Evolutionary conservation across 2,797 vertebrate species (phyloP), one percentile per base, ranked within the genome.

Genomic region (Rhincodon typus): DNA sequence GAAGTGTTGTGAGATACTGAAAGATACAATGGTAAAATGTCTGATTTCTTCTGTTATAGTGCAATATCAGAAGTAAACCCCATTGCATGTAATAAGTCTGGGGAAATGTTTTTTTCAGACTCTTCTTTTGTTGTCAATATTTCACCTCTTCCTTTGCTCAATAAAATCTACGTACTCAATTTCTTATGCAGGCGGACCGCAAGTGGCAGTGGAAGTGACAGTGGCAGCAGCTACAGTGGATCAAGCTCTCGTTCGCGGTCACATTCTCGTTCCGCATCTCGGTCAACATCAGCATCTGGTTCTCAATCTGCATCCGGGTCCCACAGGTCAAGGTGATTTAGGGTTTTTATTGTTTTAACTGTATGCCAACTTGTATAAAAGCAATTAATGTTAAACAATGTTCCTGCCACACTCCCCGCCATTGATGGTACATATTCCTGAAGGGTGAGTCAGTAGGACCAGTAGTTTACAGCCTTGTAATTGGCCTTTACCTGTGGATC

Each of bases 221-320:
- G 98, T 0, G 98, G 97, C 96, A 99, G 98, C 97, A 99, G 99
- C 97, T 99, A 98, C 96, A 98, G 98, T 0, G 99, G 99, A 12
- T 99, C 99, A 95, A 99, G 98, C 93, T 99, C 99, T 96, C 98
- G 98, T 0, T 99, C 99, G n/a, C 97, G 98, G 96, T 99, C 98
- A 94, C 95, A 97, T 94, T 97, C 96, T 1, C 96, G 96, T 0
- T 98, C 96, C 23, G 96, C 96, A 87, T 97, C 97, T 95, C 96
- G 96, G 66, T 97, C 97, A 79, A 96, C 96, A 96, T 97, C 97
- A 95, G 97, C 96, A 95, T 97, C 97, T 94, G 97, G 97, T 88
- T 97, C 97, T 0, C 97, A 96, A 0, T 98, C 98, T 82, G 98
- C 98, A 38, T 98, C 98, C 1, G 98, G 97, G 96, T 98, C 98